A percentile compares a stretch with the other conserved stretches of the same genome.
Conservation (phyloP, 30 jellyfish, hydroid and myxozoan species). For the Turritopsis rubra region DNA sequence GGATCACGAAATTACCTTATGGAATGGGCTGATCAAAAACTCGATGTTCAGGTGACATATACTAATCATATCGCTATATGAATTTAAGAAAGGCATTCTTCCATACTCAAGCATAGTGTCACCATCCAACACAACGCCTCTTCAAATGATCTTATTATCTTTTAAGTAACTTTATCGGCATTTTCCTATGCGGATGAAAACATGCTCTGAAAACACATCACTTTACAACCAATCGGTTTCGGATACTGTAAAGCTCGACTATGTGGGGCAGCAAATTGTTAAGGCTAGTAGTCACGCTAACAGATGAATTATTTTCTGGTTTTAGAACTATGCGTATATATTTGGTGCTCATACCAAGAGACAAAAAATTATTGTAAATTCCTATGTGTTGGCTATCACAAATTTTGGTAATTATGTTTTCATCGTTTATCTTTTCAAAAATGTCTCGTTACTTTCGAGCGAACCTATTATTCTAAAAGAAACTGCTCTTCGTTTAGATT, state of each 20-base stretch:
- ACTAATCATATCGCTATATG: too few species aligned
- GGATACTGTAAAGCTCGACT: too few species aligned
- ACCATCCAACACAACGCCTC: too few species aligned
- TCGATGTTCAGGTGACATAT: slow-evolving; percentile 58
- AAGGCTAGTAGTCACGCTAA: too few species aligned
- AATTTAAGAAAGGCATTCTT: neutral
- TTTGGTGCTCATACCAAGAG: slow-evolving; percentile 92
- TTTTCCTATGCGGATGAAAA: too few species aligned
- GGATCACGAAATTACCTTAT: slow-evolving; percentile 76
- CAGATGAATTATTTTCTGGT: neutral
- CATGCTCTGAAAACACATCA: too few species aligned
- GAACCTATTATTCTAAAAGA: neutral
- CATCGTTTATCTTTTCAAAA: neutral
- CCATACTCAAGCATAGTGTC: neutral
- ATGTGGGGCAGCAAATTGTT: too few species aligned
- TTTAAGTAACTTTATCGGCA: too few species aligned
- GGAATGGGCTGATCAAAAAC: slow-evolving; percentile 95
- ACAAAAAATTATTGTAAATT: slow-evolving; percentile 33
- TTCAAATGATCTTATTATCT: neutral
- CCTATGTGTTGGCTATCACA: slow-evolving; percentile 63
- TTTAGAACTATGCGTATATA: slow-evolving; percentile 65
- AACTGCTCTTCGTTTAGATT: neutral
- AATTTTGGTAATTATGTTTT: slow-evolving; percentile 36
- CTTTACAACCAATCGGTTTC: too few species aligned
- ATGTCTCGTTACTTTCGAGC: neutral